Base-by-base conservation (phyloP, 2,888 invertebrate genomes). In the Ophonus ardosiacus region DNA sequence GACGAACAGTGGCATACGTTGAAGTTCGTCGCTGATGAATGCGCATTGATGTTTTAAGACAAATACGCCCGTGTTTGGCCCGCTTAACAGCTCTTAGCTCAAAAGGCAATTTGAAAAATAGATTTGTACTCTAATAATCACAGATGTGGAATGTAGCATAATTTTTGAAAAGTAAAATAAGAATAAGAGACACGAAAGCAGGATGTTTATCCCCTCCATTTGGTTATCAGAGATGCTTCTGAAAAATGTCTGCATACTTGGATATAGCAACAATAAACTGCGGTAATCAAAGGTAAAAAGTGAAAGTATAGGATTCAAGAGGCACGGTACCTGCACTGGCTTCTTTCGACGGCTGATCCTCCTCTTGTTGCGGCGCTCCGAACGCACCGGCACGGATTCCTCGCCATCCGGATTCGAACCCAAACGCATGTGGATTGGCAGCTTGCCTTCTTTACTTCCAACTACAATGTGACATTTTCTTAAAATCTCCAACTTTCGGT, bases 361-460 rank as follows among this genome's bases (percentile, higher is more conserved):
- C 10, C 71, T 24, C 24, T 85, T 84, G 13, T n/a, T 59, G 71
- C 79, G 24, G 18, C 85, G 79, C 15, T 80, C 85, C 43, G 43
- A 51, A 51, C 43, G 43, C 10, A 13, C 43, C 13, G 43, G 3
- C 31, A 31, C 43, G 43, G 31, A 31, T 6, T 89, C 88, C 78
- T 87, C 86, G 85, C 88, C 88, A 8, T 87, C 81, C 65, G 90
- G 90, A 84, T 88, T 89, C 8, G 90, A 88, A 63, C 92, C 92
- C 87, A 92, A 87, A 56, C 92, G 88, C 88, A 90, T 87, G 86
- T 90, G 91, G 83, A 92, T 91, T 81, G 92, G 91, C 85, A 91
- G 86, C 88, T 90, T 91, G 86, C 90, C 90, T 90, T 85, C 81
- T 65, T 81, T 81, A 15, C 13, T 40, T 59, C 8, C 57, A 24